Base-by-base conservation (phyloP, 2,797 vertebrate species). In the Ptychadena robeensis region DNA sequence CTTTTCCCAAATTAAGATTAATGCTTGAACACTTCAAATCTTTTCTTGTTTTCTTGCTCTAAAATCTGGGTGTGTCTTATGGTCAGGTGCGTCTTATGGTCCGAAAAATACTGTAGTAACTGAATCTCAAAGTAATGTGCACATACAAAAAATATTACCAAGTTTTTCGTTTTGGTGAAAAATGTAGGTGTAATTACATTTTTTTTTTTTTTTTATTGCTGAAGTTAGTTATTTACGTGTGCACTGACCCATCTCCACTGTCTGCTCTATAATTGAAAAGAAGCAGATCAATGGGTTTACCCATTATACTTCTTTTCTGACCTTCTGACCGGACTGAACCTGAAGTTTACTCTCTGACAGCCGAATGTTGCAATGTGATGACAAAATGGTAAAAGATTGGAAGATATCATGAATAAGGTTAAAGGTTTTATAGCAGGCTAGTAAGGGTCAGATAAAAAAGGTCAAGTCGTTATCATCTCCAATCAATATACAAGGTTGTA, bases 311-410 rank as follows among this genome's bases (percentile, higher is more conserved):
- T 66, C 40, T 32, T 30, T 32, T 6, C 31, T 77, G 48, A 77
- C 63, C 35, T 48, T 48, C 25, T 66, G 61, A 67, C 74, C 38
- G 31, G 31, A 11, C 27, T 22, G 28, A 22, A 48, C 0, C 7
- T 53, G 27, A 6, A 3, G 34, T 38, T 37, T 40, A 11, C 14
- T 75, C 59, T 18, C 59, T 63, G 32, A 22, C 27, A 77, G 28
- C 15, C 18, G 40, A 66, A 37, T 77, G 28, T 77, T 77, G 4
- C 35, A 48, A 28, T 44, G 31, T 15, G 61, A 48, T 65, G 63
- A 66, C 61, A 77, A 44, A 77, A 66, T 32, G 9, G 11, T 66
- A 77, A 77, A 67, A 77, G 63, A 30, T 32, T 32, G 38, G 38
- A 7, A 0, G 1, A 48, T 67, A 32, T 67, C 63, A 67, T 67